Evolutionary conservation across 2,888 invertebrate genomes (phyloP).

Genomic region (Eupithecia centaureata): DNA sequence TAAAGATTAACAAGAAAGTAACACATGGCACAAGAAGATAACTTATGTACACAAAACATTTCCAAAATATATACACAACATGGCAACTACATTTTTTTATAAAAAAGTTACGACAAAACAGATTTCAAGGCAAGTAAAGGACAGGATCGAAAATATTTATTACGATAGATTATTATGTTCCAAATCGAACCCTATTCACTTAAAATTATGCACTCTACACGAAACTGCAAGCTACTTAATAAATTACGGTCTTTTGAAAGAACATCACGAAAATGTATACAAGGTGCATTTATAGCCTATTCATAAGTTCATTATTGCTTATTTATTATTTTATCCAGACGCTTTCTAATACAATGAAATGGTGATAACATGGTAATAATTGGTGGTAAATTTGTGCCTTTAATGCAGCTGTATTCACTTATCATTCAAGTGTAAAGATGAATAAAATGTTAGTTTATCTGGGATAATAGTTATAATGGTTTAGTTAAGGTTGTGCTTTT

Average conservation of each 20-base stretch:
- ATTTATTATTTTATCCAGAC: slow-evolving; percentile 44
- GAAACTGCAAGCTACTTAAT: slow-evolving; percentile 17
- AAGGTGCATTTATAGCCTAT: slow-evolving; percentile 49
- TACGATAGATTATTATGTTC: slow-evolving; percentile 12
- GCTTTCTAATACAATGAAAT: not conserved
- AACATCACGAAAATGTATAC: slow-evolving; percentile 57
- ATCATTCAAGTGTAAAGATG: not conserved
- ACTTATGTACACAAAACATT: slow-evolving; percentile 30
- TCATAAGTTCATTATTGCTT: slow-evolving; percentile 51
- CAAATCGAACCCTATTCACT: slow-evolving; percentile 12
- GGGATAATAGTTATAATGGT: not conserved
- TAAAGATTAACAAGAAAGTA: slow-evolving; percentile 49
- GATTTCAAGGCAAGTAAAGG: slow-evolving; percentile 50
- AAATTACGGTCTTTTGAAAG: slow-evolving; percentile 8
- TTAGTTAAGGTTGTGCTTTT: not conserved
- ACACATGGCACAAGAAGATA: slow-evolving; percentile 54
- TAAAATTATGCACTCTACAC: slow-evolving; percentile 10
- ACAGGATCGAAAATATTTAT: slow-evolving; percentile 40
- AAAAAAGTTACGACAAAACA: slow-evolving; percentile 34
- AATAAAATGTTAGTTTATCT: no score
- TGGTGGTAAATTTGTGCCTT: not conserved
- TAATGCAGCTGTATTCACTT: not conserved
- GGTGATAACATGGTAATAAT: not conserved
- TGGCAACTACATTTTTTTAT: slow-evolving; percentile 26
- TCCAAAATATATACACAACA: slow-evolving; percentile 26